Evolutionary conservation across 2,113 vertebrate genomes (phyloP).

Genomic region (Uria aalge): DNA sequence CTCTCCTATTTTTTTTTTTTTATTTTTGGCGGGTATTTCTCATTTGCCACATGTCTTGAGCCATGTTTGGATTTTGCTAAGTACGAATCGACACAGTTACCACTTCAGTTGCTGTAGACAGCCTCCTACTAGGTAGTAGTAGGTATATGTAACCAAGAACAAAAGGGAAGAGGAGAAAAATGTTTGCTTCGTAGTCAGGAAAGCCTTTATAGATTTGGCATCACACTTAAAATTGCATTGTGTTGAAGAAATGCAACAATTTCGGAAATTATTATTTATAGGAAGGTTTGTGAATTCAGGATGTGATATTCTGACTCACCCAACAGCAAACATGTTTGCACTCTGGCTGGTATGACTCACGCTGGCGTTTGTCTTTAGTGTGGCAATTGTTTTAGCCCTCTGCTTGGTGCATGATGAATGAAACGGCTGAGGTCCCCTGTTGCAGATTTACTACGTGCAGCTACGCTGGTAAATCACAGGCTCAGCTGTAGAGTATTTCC

Average conservation of each 20-base stretch:
- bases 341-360: conserved; percentile 14
- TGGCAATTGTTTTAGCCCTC: conserved; percentile 55
- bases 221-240: background rate
- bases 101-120: background rate
- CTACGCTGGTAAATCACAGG: background rate
- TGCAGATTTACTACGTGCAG: conserved; percentile 52
- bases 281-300: conserved; percentile 41
- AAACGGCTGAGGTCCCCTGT: background rate
- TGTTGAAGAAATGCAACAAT: background rate
- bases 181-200: background rate
- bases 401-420: conserved; percentile 40
- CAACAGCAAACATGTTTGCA: conserved; percentile 54
- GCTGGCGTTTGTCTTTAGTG: conserved; percentile 43
- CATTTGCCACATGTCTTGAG: background rate
- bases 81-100: background rate
- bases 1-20: background rate
- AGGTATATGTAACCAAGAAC: background rate
- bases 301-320: conserved; percentile 58
- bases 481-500: background rate
- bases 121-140: background rate
- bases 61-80: background rate
- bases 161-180: background rate
- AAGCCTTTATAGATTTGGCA: background rate
- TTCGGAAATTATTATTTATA: conserved; percentile 47
- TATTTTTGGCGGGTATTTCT: background rate